These are phyloP conservation scores for Cephalotes varians DNA, from an alignment of 2,888 invertebrate genomes.

Conservation along the genomic window DNA sequence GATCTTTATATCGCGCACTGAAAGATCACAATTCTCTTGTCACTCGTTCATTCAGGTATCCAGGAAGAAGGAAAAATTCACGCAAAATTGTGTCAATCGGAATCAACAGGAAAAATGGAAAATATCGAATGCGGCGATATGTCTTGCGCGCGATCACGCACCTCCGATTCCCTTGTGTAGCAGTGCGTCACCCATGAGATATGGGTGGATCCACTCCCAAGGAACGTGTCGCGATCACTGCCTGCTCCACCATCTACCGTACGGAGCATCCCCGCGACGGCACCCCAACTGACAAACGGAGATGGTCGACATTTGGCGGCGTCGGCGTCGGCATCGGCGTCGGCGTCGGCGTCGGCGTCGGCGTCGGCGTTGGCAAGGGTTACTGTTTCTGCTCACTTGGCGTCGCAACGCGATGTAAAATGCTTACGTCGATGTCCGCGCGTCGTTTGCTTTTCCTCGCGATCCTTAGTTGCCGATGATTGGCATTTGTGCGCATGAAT, in stretches of 20 bases:
- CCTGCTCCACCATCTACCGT: constrained; percentile 64
- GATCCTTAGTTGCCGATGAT: not conserved
- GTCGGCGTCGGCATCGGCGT: constrained; percentile 12
- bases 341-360: not conserved
- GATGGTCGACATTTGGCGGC: constrained; percentile 7
- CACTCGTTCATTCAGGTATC: not conserved
- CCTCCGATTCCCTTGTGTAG: constrained; percentile 45
- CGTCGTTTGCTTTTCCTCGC: constrained; percentile 45
- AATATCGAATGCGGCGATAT: constrained; percentile 45
- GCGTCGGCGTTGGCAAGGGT: constrained; percentile 37
- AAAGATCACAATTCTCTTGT: not conserved
- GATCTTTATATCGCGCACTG: constrained; percentile 18
- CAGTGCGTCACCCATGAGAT: constrained; percentile 54
- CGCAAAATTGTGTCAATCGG: not conserved
- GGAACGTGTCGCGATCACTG: constrained; percentile 81
- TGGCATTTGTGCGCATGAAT: not conserved
- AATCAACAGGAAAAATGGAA: not conserved
- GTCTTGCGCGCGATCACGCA: constrained; percentile 27
- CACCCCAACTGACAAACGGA: constrained; percentile 61
- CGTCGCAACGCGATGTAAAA: constrained; percentile 22
- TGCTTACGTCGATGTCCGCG: constrained; percentile 57
- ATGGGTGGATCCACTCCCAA: constrained; percentile 77
- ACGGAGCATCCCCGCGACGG: constrained; percentile 74
- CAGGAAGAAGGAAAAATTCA: not conserved
- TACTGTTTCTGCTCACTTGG: constrained; percentile 52